A percentile compares a stretch with the other conserved stretches of the same genome.
phyloP scores from a whole-genome alignment of 2,113 vertebrate species.

The Phycodurus eques region DNA sequence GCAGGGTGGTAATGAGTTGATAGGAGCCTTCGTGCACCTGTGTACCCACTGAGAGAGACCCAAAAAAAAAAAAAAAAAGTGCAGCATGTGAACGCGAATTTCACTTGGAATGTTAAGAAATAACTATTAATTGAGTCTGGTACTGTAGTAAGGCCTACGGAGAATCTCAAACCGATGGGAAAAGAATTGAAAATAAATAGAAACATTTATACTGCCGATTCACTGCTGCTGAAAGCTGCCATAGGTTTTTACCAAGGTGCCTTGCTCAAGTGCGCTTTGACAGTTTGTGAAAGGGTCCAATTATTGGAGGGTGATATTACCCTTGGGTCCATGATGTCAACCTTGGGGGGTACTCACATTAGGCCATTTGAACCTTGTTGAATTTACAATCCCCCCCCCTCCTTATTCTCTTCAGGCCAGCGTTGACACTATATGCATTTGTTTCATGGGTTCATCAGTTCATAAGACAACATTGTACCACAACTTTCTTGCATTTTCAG shows the following conservation, averaged over 20 bases:
- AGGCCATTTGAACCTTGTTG: too few species aligned
- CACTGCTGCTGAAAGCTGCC: not conserved
- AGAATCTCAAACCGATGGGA: not conserved
- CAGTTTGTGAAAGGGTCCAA: not conserved
- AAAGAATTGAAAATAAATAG: not conserved
- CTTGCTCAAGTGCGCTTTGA: not conserved
- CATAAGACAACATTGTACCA: too few species aligned
- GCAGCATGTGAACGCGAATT: not conserved
- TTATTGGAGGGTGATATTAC: not conserved
- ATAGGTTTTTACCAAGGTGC: not conserved
- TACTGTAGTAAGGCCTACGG: not conserved
- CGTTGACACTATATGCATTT: too few species aligned
- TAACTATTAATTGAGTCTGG: not conserved
- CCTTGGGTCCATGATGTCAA: not conserved
- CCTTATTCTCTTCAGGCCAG: too few species aligned
- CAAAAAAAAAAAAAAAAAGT: conserved; percentile 3
- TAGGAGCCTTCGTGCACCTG: not conserved
- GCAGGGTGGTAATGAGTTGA: conserved; percentile 39
- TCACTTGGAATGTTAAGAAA: not conserved
- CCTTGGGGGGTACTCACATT: not conserved
- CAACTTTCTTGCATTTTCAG: too few species aligned
- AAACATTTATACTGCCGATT: not conserved
- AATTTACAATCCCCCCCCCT: too few species aligned
- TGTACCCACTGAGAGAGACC: conserved; percentile 12
- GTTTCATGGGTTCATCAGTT: too few species aligned